Evolutionary conservation across 2,888 invertebrate species (phyloP), one percentile per base, ranked within the genome.

Genomic region (Keiferia lycopersicella): DNA sequence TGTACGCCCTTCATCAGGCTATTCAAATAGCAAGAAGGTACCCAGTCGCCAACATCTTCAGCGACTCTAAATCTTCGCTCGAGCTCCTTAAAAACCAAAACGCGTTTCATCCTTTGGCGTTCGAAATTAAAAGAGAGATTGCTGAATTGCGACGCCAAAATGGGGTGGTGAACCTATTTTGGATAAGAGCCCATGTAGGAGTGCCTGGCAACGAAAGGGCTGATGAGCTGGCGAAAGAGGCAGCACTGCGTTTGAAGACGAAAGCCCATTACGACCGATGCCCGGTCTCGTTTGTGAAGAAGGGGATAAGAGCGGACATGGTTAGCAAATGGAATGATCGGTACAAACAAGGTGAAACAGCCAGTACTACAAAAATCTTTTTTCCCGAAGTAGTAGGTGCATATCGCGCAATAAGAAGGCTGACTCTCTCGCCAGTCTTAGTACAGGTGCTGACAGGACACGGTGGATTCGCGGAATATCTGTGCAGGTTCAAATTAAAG

Each of bases 161-260:
- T 12, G 22, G 22, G 10, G 11, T 1, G n/a, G 1, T 56, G 2
- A 20, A 26, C 2, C 30, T 58, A 14, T 58, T 26, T 34, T 58
- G 58, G 58, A 34, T 58, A 6, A 34, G 38, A 38, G 58, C 58
- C 14, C 58, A 58, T 16, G 58, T 38, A 11, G 58, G 58, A 1
- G 16, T 30, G 1, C 2, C 2, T 1, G 58, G 58, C 12, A 58
- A 58, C 16, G 58, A 58, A 12, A 4, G 58, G 30, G 58, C 58
- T 1, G 58, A 58, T 14, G 34, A 58, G 16, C 16, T 58, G 4
- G 58, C 58, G n/a, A 58, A 39, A 10, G 39, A 39, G 1, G 39
- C 39, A 2, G 39, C 39, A 10, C 10, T 39, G 12, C 1, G 2
- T 7, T 12, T 2, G 3, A 39, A 39, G 10, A 39, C 39, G 2